phyloP scores from a whole-genome alignment of 2,797 vertebrate species.

The Euphonia xanthogaster region DNA sequence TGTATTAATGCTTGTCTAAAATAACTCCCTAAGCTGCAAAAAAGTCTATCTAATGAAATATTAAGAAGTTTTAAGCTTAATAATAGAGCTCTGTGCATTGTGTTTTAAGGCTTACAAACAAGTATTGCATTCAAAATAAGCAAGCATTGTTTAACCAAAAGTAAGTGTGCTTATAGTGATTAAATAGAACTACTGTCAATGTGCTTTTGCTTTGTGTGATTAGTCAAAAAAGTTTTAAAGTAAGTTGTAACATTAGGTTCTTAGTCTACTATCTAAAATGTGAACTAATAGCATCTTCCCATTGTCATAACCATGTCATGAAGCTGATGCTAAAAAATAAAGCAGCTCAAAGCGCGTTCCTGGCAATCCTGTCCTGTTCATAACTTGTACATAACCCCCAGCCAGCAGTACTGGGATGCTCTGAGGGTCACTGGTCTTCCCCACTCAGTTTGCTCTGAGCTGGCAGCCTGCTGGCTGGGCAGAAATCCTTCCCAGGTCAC shows the following conservation, averaged over 20 bases:
- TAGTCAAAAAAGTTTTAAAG: neutral
- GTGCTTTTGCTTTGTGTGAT: neutral
- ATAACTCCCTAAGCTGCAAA: neutral
- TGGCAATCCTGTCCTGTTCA: too few species aligned
- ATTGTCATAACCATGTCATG: neutral
- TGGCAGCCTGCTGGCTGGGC: neutral
- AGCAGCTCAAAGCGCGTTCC: neutral
- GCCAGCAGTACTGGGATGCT: neutral
- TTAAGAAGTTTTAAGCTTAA: neutral
- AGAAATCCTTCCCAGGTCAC: neutral
- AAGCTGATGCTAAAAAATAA: neutral
- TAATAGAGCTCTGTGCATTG: neutral
- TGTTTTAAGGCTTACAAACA: neutral
- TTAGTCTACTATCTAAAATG: neutral
- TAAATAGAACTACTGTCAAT: neutral
- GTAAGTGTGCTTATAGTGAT: neutral
- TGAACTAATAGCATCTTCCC: neutral
- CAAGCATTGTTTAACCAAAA: neutral
- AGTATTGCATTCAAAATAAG: neutral
- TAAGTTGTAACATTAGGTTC: neutral
- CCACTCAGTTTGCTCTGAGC: fast-evolving
- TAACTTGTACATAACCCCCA: neutral
- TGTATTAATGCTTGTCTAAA: neutral
- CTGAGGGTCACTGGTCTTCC: neutral
- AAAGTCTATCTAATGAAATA: neutral